Base-by-base conservation (phyloP, 2,888 invertebrate species). In the Parnassius orleans region DNA sequence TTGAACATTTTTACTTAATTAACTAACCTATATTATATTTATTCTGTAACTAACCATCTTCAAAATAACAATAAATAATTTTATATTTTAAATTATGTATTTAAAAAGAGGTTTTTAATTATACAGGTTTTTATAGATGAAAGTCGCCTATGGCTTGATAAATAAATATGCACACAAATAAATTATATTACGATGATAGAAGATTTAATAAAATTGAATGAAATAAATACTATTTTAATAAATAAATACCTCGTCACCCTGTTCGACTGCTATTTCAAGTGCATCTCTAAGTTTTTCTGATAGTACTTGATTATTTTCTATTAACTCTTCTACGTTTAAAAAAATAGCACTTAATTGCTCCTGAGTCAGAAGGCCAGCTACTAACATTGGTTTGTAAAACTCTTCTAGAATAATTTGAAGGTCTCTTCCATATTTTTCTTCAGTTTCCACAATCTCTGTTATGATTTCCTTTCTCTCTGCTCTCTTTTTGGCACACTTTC, bases 401-500 rank as follows among this genome's bases (percentile, higher is more conserved):
- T 98, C 98, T 83, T 98, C 98, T 72, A 97, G 92, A 72, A 98
- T 96, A 63, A 98, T 98, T 80, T 96, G 95, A 73, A 98, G 91
- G 84, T 98, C 98, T 60, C 98, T 93, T 19, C 98, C 98, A 80
- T 98, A 98, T 78, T 98, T 98, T 79, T 98, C 95, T 87, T 98
- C 98, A 2, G 98, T 98, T 87, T 98, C 98, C 5, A 98, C 96
- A 66, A 98, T 97, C 92, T 98, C 98, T 3, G 96, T 96, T 58
- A 98, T 96, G 46, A 98, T 98, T 91, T 98, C 98, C 78, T 98
- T 97, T 61, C 98, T 93, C 81, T 98, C 98, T 10, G 96, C 94
- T 61, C 98, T 93, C 77, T 96, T 96, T 79, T 97, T 96, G 64
- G 95, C 93, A 83, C 98, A 98, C 81, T 97, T 97, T 68, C 96